Percentiles rank a stretch among this genome's conserved stretches.
phyloP scores from a whole-genome alignment of 2,888 invertebrate genomes.

The Hydropsyche betteni region DNA sequence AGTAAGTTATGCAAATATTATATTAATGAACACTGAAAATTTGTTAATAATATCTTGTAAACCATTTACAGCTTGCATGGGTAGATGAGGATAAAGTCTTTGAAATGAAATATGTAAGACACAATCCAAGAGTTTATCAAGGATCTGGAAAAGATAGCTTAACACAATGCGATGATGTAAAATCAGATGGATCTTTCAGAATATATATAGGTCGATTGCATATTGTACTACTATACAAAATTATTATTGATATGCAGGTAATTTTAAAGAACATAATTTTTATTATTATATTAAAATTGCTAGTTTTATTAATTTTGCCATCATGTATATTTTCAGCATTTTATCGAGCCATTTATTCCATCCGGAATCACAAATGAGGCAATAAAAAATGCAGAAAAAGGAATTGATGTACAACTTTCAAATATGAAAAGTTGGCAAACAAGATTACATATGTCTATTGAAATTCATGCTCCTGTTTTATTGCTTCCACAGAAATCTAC shows the following conservation, averaged over 20 bases:
- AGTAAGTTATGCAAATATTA: conserved; percentile 57
- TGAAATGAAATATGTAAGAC: conserved; percentile 79
- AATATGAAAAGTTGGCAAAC: conserved; percentile 63
- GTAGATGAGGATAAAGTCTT: conserved; percentile 84
- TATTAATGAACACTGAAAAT: not conserved
- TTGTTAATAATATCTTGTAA: no score
- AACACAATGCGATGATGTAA: conserved; percentile 62
- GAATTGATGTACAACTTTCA: conserved; percentile 57
- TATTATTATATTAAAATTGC: not conserved
- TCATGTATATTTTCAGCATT: conserved; percentile 60
- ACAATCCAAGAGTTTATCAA: conserved; percentile 66
- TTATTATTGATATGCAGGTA: conserved; percentile 73
- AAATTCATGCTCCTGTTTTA: conserved; percentile 78
- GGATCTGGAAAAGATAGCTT: conserved; percentile 62
- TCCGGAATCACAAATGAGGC: conserved; percentile 56
- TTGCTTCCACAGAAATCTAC: conserved; percentile 82
- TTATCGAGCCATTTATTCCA: conserved; percentile 66
- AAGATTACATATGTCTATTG: conserved; percentile 70
- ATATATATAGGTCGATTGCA: conserved; percentile 77
- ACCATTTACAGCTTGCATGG: conserved; percentile 68
- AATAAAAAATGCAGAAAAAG: conserved; percentile 59
- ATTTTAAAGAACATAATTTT: conserved; percentile 41
- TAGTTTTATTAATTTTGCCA: conserved; percentile 25
- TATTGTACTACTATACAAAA: conserved; percentile 73
- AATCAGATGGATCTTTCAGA: conserved; percentile 76